A percentile compares a stretch with the other conserved stretches of the same genome.
These are phyloP conservation scores for Rhabdomys dilectus DNA, from an alignment of 2,113 vertebrate species.

Conservation along the genomic window DNA sequence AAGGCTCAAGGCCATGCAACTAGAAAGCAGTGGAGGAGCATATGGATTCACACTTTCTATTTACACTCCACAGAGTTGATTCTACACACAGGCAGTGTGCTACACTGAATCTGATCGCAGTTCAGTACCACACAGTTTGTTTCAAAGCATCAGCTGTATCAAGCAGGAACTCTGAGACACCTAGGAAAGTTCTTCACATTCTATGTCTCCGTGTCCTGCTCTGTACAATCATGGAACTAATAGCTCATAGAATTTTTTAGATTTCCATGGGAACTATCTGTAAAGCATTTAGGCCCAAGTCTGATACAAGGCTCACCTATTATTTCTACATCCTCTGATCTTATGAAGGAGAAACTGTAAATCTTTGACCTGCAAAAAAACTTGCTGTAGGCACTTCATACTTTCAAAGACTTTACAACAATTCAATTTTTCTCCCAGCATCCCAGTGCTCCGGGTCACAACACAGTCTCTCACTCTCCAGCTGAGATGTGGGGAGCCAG, in stretches of 20 bases:
- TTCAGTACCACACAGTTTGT: neutral
- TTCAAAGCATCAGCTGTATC: neutral
- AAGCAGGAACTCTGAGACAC: neutral
- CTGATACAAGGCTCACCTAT: neutral
- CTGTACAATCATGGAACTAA: neutral
- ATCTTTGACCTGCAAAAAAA: conserved; percentile 61
- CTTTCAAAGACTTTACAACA: conserved; percentile 43
- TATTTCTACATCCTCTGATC: conserved; percentile 1
- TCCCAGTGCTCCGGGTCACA: neutral
- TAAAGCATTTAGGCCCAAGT: neutral
- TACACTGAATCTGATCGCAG: neutral
- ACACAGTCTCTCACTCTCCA: neutral
- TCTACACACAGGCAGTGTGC: accelerated
- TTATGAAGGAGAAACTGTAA: conserved; percentile 30
- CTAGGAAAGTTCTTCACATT: neutral
- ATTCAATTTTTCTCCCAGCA: conserved; percentile 61
- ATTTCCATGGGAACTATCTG: neutral
- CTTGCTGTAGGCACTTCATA: conserved; percentile 33
- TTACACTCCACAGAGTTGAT: neutral
- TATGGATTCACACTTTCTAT: neutral
- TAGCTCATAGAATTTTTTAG: neutral
- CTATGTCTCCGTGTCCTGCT: neutral
- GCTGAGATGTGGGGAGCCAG: neutral
- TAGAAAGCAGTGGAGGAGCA: neutral
- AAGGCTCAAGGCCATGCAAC: neutral